Percentiles rank a stretch among this genome's conserved stretches.
Evolutionary conservation across 2,113 vertebrate genomes (phyloP).

Genomic region (Stegastes partitus): DNA sequence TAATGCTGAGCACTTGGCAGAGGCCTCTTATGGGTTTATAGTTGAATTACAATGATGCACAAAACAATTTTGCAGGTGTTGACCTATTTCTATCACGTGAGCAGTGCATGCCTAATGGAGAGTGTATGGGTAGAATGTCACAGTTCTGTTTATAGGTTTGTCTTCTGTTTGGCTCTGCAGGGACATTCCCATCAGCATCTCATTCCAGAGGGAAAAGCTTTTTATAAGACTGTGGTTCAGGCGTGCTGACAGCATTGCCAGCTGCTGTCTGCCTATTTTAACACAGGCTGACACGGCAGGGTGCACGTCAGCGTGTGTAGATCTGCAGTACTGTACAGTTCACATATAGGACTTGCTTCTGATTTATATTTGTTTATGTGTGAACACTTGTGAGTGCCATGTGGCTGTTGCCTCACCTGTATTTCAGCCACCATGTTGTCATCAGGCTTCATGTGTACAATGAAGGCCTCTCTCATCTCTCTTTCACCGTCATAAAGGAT

Average conservation of each 20-base stretch:
- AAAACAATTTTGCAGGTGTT: conserved; percentile 31
- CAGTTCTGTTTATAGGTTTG: conserved; percentile 79
- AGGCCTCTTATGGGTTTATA: not conserved
- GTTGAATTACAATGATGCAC: conserved; percentile 16
- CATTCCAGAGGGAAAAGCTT: conserved; percentile 77
- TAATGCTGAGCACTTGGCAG: not conserved
- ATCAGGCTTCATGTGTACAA: conserved; percentile 89
- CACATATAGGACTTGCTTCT: conserved; percentile 1
- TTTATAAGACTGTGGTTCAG: conserved; percentile 78
- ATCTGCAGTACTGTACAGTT: conserved; percentile 39
- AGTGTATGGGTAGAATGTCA: conserved; percentile 66
- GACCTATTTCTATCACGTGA: conserved; percentile 53
- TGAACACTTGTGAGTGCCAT: conserved; percentile 10
- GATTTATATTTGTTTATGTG: conserved; percentile 37
- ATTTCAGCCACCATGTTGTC: conserved; percentile 91
- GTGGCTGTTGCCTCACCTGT: conserved; percentile 81
- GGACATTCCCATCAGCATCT: conserved; percentile 76
- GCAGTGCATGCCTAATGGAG: conserved; percentile 35
- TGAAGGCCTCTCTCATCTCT: conserved; percentile 91
- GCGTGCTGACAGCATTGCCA: conserved; percentile 83
- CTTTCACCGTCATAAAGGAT: conserved; percentile 88
- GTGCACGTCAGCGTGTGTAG: conserved; percentile 59
- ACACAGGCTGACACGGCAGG: conserved; percentile 66
- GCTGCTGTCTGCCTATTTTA: conserved; percentile 86
- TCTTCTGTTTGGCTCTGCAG: conserved; percentile 69